Evolutionary conservation across 2,797 vertebrate species (phyloP).

Genomic region (Mycteria americana): DNA sequence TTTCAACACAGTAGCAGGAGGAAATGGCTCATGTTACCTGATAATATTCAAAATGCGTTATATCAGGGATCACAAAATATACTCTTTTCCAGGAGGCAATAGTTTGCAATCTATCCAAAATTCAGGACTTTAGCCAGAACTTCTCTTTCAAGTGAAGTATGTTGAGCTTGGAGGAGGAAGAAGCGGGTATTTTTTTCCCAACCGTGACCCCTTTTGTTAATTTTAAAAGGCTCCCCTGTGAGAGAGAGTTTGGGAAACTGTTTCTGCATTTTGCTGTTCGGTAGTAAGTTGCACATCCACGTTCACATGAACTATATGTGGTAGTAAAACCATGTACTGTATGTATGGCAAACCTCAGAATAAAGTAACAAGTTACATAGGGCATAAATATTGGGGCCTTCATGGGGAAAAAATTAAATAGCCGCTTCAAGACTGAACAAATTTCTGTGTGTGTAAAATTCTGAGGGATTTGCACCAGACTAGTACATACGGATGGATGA

Average conservation of each 20-base stretch:
- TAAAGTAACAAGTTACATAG: neutral
- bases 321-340: neutral
- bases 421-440: neutral
- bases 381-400: neutral
- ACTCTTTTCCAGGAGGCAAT: neutral
- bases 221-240: neutral
- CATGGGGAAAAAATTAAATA: neutral
- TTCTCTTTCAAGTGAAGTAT: neutral
- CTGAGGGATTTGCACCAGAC: neutral
- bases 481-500: rapidly evolving
- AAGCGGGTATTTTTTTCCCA: neutral
- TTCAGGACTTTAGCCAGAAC: neutral
- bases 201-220: neutral
- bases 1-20: neutral
- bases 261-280: neutral
- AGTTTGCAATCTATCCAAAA: neutral
- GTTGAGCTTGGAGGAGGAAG: neutral
- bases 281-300: neutral
- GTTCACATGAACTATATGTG: rapidly evolving
- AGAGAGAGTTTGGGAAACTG: neutral
- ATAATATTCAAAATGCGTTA: neutral
- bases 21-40: neutral
- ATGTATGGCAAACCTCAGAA: neutral
- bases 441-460: neutral
- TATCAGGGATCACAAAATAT: neutral